Evolutionary conservation across 2,797 vertebrate genomes (phyloP).

Genomic region (Premnoplex brunnescens): DNA sequence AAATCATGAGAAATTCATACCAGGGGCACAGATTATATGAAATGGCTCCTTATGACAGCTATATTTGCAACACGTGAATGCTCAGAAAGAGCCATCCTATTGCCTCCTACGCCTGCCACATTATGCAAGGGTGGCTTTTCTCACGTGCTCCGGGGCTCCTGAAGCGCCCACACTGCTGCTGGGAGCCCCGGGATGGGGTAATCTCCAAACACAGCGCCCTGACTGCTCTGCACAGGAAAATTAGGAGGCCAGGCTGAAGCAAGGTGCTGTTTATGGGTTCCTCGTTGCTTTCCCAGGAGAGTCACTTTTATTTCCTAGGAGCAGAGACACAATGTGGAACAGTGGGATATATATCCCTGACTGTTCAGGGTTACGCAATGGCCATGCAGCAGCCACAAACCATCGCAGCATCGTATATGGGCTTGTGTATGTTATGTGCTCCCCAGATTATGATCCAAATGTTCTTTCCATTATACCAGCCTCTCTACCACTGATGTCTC

Average conservation of each 20-base stretch:
- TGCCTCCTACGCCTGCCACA: neutral
- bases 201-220: neutral
- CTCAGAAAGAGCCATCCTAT: neutral
- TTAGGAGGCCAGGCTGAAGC: neutral
- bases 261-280: neutral
- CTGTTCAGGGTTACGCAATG: too few relatives aligned
- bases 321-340: neutral
- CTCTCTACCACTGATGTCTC: neutral
- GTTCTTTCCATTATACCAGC: neutral
- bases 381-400: neutral
- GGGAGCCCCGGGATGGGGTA: neutral
- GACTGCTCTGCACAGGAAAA: neutral
- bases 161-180: neutral
- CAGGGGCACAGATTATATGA: neutral
- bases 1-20: neutral
- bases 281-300: neutral
- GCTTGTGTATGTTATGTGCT: neutral
- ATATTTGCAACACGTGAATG: neutral
- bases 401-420: neutral
- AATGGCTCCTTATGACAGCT: neutral
- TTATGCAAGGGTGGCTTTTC: constrained; percentile 17
- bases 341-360: neutral
- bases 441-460: neutral
- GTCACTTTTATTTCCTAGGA: neutral
- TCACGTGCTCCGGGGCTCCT: neutral